Conservation (phyloP, 2,888 invertebrate species). For the Pelosia muscerda region DNA sequence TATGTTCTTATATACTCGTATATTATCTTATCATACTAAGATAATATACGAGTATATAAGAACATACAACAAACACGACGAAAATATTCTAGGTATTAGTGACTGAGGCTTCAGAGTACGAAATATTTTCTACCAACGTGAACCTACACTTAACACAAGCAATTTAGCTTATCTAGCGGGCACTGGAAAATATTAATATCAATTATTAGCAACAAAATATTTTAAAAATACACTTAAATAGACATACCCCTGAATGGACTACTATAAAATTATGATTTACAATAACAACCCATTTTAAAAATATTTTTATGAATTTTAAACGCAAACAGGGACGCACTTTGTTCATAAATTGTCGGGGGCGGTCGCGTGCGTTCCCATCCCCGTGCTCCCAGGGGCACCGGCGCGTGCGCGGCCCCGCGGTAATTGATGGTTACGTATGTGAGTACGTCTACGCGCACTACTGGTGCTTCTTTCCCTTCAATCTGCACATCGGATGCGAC, state of each 20-base stretch:
- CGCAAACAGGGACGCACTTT: conserved; percentile 56
- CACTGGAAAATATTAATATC: not conserved
- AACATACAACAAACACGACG: too few species aligned
- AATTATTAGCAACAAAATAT: not conserved
- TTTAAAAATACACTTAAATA: not conserved
- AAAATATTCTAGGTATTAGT: too few species aligned
- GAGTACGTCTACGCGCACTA: conserved; percentile 56
- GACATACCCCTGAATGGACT: not conserved
- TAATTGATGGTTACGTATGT: conserved; percentile 73
- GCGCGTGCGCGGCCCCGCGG: conserved; percentile 72
- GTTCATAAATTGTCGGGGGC: conserved; percentile 75
- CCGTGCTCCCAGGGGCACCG: conserved; percentile 70
- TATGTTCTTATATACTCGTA: too few species aligned
- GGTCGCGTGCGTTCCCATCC: conserved; percentile 70
- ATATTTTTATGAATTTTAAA: conserved; percentile 54
- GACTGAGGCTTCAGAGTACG: too few species aligned
- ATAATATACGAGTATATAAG: too few species aligned
- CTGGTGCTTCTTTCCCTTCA: conserved; percentile 75
- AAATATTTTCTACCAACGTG: too few species aligned
- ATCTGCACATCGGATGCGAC: conserved; percentile 79
- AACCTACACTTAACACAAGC: not conserved
- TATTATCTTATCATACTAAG: too few species aligned
- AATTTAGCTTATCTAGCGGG: not conserved
- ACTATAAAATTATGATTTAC: conserved; percentile 36
- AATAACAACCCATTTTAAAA: conserved; percentile 34